phyloP scores from a whole-genome alignment of 2,113 vertebrate species.

The Corythornis vintsioides region DNA sequence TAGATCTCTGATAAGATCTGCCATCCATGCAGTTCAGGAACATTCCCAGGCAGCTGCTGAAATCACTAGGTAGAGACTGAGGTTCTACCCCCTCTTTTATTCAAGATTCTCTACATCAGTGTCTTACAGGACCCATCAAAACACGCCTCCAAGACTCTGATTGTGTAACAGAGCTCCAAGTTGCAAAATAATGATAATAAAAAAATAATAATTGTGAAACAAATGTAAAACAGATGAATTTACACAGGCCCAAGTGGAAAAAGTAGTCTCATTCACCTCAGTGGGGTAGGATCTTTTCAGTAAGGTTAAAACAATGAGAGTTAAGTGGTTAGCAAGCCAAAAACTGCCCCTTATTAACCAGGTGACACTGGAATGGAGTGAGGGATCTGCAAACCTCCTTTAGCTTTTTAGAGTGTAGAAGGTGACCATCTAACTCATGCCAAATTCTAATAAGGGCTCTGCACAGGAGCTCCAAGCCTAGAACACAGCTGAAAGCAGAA shows the following conservation, averaged over 20 bases:
- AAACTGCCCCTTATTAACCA: background rate
- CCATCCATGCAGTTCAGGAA: background rate
- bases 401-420: background rate
- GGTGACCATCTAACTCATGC: background rate
- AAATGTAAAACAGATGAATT: conserved; percentile 25
- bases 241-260: background rate
- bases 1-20: background rate
- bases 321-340: background rate
- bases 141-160: background rate
- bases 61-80: background rate
- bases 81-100: background rate
- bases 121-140: background rate
- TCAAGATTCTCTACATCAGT: background rate
- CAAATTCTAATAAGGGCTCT: background rate
- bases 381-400: background rate
- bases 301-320: background rate
- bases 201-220: background rate
- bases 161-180: background rate
- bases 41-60: background rate
- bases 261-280: background rate
- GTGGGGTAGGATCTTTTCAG: background rate
- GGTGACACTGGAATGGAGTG: background rate
- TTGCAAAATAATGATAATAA: background rate
- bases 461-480: background rate
- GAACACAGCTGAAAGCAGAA: background rate